Conservation (phyloP, 1,140 invertebrate genomes). For the Tetragnatha versicolor region DNA sequence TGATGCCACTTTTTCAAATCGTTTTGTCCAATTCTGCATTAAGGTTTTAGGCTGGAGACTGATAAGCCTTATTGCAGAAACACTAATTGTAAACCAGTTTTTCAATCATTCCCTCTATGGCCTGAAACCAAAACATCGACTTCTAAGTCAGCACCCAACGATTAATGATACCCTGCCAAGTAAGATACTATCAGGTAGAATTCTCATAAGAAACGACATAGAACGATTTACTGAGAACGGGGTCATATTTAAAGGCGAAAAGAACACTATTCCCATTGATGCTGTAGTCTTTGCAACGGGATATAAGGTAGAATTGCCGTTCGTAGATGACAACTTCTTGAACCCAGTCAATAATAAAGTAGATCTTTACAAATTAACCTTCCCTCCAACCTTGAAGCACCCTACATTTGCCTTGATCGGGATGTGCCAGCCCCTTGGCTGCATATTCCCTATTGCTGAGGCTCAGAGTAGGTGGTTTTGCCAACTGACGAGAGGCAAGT, state of each 20-base stretch:
- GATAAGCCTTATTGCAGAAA: constrained; percentile 8
- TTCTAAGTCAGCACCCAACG: constrained; percentile 67
- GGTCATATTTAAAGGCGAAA: constrained; percentile 61
- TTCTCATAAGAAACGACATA: constrained; percentile 64
- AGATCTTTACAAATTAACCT: constrained; percentile 66
- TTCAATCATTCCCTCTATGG: constrained; percentile 67
- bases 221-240: constrained; percentile 60
- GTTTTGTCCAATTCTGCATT: not conserved
- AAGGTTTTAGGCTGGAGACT: not conserved
- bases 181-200: constrained; percentile 65
- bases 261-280: constrained; percentile 58
- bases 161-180: constrained; percentile 69
- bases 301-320: constrained; percentile 64
- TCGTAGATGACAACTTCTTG: constrained; percentile 59
- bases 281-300: constrained; percentile 65
- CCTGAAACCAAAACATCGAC: constrained; percentile 65
- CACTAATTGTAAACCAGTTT: constrained; percentile 49
- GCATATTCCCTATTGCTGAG: constrained; percentile 67
- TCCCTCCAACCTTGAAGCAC: constrained; percentile 61
- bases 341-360: constrained; percentile 62
- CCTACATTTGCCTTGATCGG: constrained; percentile 67
- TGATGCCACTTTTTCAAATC: not conserved
- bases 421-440: constrained; percentile 66
- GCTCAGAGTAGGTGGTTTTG: constrained; percentile 66
- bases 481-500: constrained; percentile 51